phyloP scores from a whole-genome alignment of 2,888 invertebrate genomes.

The Drosophila seclusa region DNA sequence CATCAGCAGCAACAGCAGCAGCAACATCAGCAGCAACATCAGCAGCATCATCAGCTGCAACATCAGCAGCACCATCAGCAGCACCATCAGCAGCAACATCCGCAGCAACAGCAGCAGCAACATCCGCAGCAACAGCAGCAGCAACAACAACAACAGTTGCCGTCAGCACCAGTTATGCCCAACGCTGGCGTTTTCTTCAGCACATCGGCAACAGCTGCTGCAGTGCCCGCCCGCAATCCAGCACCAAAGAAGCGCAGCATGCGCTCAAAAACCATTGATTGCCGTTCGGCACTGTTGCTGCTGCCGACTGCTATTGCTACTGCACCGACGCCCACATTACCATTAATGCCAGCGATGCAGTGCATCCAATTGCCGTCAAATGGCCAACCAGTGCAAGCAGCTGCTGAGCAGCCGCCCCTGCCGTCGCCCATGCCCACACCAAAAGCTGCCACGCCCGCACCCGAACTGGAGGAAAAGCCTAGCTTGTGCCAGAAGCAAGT shows the following conservation, averaged over 20 bases:
- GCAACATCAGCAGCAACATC: not conserved
- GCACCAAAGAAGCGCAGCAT: constrained; percentile 74
- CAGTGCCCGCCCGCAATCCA: constrained; percentile 32
- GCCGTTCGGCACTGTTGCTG: constrained; percentile 56
- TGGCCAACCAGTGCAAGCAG: constrained; percentile 5
- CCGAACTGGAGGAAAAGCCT: not conserved
- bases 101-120: not conserved
- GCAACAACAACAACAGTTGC: constrained; percentile 8
- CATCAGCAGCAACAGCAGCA: not conserved
- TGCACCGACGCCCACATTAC: not conserved
- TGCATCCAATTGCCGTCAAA: constrained; percentile 2
- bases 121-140: not conserved
- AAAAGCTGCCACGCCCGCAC: constrained; percentile 5
- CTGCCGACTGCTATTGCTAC: constrained; percentile 6
- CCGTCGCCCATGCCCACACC: not conserved
- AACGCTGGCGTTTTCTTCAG: constrained; percentile 6
- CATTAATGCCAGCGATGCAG: constrained; percentile 12
- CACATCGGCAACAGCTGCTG: constrained; percentile 25
- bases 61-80: not conserved
- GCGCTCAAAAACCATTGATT: constrained; percentile 81
- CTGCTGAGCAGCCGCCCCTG: not conserved
- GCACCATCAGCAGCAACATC: not conserved
- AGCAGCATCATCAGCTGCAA: not conserved
- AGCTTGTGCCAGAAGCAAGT: constrained; percentile 7
- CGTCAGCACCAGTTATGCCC: constrained; percentile 4